These are phyloP conservation scores for Mesocricetus auratus DNA, from an alignment of 2,113 vertebrate species.

Conservation along the genomic window DNA sequence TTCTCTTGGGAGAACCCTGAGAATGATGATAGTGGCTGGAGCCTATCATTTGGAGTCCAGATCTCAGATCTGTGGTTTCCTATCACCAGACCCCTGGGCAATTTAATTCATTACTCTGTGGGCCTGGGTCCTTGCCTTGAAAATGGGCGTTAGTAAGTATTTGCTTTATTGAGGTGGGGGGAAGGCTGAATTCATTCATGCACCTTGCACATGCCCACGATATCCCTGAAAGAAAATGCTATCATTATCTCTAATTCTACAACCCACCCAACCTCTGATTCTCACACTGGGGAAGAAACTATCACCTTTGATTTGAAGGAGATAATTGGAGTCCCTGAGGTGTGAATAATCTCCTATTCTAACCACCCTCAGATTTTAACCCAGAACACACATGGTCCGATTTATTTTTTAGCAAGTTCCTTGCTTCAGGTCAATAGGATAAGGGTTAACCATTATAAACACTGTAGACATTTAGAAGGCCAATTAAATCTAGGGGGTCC, in stretches of 20 bases:
- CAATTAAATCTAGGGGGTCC: background rate
- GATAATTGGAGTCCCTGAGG: background rate
- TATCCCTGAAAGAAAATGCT: background rate
- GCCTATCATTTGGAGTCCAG: background rate
- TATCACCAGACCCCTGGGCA: background rate
- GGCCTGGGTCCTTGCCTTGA: background rate
- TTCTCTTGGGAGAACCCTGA: background rate
- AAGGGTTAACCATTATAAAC: background rate
- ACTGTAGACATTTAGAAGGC: background rate
- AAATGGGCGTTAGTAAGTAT: background rate
- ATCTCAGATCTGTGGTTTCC: background rate
- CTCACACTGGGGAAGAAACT: background rate
- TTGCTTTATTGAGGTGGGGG: background rate
- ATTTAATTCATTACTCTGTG: background rate
- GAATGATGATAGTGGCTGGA: background rate
- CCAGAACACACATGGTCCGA: background rate
- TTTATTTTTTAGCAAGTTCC: background rate
- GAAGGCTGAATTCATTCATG: background rate
- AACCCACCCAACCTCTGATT: background rate
- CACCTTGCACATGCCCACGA: background rate
- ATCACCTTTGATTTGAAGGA: background rate
- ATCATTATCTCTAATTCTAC: accelerated
- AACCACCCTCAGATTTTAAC: background rate
- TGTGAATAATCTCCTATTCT: background rate
- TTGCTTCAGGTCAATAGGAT: background rate